Percentiles rank a stretch among this genome's conserved stretches.
Evolutionary conservation across 1,140 invertebrate species (phyloP).

Genomic region (Euwallacea fornicatus): DNA sequence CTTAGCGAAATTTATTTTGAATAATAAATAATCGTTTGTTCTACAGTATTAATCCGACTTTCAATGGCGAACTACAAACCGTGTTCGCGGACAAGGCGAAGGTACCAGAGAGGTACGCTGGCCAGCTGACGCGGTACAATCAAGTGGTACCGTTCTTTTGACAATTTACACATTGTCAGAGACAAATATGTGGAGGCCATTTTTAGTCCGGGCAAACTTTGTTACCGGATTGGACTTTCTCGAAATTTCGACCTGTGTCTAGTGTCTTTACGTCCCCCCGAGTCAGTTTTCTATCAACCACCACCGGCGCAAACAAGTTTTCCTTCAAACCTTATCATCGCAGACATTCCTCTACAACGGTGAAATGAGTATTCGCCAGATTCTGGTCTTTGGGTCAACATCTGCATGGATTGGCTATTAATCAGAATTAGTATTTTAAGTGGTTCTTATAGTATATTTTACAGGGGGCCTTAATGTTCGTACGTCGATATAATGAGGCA

Average conservation of each 20-base stretch:
- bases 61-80: slow-evolving; percentile 17
- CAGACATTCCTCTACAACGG: too few species aligned
- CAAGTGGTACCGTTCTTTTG: slow-evolving; percentile 30
- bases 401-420: background rate
- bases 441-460: background rate
- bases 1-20: background rate
- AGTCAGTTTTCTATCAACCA: too few species aligned
- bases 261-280: too few species aligned
- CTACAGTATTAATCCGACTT: background rate
- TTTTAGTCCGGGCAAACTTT: slow-evolving; percentile 16
- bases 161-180: slow-evolving; percentile 29
- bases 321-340: too few species aligned
- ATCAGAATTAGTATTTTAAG: slow-evolving; percentile 6
- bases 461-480: background rate
- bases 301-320: too few species aligned
- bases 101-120: slow-evolving; percentile 14
- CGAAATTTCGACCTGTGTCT: too few species aligned
- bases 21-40: background rate
- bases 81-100: slow-evolving; percentile 15
- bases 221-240: background rate
- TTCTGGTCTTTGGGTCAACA: too few species aligned
- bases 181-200: slow-evolving; percentile 14
- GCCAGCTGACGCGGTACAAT: slow-evolving; percentile 27
- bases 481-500: too few species aligned
- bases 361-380: too few species aligned